Evolutionary conservation across 2,113 vertebrate genomes (phyloP).

Genomic region (Eleginops maclovinus): DNA sequence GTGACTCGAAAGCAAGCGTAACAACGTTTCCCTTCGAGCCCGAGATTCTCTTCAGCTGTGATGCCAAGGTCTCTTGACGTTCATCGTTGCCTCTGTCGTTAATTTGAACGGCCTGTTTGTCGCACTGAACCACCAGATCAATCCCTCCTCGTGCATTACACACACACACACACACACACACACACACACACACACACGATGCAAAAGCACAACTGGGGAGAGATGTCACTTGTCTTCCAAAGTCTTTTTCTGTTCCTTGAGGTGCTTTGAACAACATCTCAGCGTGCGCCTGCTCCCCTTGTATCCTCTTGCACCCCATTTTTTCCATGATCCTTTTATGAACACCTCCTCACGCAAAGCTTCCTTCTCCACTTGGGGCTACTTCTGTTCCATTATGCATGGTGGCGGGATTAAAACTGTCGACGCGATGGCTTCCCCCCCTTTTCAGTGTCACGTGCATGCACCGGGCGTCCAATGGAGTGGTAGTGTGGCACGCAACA

Average conservation of each 20-base stretch:
- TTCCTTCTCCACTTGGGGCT: constrained; percentile 80
- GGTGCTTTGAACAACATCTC: constrained; percentile 74
- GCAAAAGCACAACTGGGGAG: constrained; percentile 38
- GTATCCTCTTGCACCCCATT: constrained; percentile 56
- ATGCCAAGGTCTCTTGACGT: constrained; percentile 54
- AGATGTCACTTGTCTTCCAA: constrained; percentile 61
- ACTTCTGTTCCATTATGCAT: constrained; percentile 85
- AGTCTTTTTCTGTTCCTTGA: constrained; percentile 59
- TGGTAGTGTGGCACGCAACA: constrained; percentile 77
- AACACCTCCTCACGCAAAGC: constrained; percentile 77
- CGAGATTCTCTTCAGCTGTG: constrained; percentile 42
- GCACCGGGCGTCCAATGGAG: constrained; percentile 73
- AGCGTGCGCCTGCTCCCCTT: constrained; percentile 52
- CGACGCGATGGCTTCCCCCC: constrained; percentile 68
- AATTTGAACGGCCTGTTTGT: constrained; percentile 66
- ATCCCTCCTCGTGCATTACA: constrained; percentile 43
- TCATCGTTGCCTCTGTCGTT: constrained; percentile 47
- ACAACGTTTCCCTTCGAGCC: constrained; percentile 35
- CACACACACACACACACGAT: constrained; percentile 19
- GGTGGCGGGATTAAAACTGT: constrained; percentile 83
- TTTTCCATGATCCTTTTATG: constrained; percentile 75
- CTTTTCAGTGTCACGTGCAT: constrained; percentile 69
- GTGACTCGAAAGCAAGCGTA: constrained; percentile 42
- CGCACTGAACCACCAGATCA: constrained; percentile 57
- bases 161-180: constrained; percentile 30